A percentile compares a stretch with the other conserved stretches of the same genome.
These are phyloP conservation scores for Mustelus asterias DNA, from an alignment of 2,113 vertebrate species.

Conservation along the genomic window DNA sequence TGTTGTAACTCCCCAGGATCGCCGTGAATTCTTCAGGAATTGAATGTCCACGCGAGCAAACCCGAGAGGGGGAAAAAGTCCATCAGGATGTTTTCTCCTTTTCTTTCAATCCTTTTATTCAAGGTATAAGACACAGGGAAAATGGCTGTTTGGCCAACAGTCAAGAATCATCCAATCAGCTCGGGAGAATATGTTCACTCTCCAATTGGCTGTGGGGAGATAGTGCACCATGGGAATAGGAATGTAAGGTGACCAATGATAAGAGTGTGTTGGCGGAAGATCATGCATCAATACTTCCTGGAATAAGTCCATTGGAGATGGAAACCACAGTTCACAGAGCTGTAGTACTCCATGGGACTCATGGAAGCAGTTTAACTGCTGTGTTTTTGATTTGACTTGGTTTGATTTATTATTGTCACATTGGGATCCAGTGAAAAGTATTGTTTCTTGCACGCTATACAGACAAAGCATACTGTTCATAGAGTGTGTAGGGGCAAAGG, in stretches of 20 bases:
- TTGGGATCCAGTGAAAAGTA: too few species aligned
- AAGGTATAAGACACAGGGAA: neutral
- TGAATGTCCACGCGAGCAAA: neutral
- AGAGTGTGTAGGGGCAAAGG: too few species aligned
- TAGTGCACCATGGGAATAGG: neutral
- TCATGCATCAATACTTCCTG: neutral
- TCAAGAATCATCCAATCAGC: neutral
- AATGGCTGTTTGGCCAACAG: neutral
- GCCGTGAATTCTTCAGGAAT: neutral
- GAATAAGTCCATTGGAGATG: neutral
- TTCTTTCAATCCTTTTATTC: neutral
- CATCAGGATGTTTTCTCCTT: neutral
- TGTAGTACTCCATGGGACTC: neutral
- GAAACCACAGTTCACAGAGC: neutral
- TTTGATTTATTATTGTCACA: too few species aligned
- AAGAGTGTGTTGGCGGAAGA: neutral
- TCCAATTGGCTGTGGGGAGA: neutral
- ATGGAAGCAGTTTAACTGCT: neutral
- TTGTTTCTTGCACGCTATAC: too few species aligned
- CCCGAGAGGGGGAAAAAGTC: neutral
- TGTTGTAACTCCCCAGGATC: neutral
- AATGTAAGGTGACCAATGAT: neutral
- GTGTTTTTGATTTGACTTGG: too few species aligned
- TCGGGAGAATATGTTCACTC: neutral
- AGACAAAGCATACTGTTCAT: too few species aligned